A percentile compares a stretch with the other conserved stretches of the same genome.
phyloP scores from a whole-genome alignment of 1,140 invertebrate genomes.

The Frieseomelitta varia region DNA sequence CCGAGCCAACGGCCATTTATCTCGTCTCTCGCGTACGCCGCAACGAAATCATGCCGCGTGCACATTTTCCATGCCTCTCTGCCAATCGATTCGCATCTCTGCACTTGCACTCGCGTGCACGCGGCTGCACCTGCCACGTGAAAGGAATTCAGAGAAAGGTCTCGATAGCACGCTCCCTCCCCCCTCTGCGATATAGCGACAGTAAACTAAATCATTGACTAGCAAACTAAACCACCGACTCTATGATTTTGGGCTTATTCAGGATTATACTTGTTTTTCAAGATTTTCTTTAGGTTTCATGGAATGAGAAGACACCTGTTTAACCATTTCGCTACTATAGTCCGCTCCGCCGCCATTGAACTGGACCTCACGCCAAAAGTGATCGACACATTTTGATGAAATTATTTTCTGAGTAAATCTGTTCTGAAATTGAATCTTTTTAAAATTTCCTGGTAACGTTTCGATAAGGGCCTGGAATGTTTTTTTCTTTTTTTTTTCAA shows the following conservation, averaged over 20 bases:
- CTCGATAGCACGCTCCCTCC: neutral
- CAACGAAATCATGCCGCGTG: constrained; percentile 43
- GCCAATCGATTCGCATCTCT: constrained; percentile 48
- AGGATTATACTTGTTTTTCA: neutral
- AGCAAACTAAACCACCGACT: neutral
- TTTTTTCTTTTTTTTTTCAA: no score
- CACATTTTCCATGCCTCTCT: constrained; percentile 16
- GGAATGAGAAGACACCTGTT: no score
- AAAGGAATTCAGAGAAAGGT: constrained; percentile 56
- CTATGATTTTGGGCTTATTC: neutral
- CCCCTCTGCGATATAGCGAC: no score
- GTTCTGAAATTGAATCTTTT: no score
- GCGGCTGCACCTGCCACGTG: constrained; percentile 5
- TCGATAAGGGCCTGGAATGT: no score
- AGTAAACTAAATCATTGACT: no score
- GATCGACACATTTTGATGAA: no score
- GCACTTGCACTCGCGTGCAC: constrained; percentile 41
- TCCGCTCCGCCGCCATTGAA: no score
- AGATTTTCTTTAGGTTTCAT: neutral
- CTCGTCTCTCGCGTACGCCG: constrained; percentile 2
- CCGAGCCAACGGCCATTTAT: constrained; percentile 46
- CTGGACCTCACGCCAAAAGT: no score
- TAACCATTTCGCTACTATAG: no score
- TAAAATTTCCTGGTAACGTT: no score
- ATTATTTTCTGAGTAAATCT: no score